Evolutionary conservation across 2,797 vertebrate genomes (phyloP).

Genomic region (Petrocephalus sullivani): DNA sequence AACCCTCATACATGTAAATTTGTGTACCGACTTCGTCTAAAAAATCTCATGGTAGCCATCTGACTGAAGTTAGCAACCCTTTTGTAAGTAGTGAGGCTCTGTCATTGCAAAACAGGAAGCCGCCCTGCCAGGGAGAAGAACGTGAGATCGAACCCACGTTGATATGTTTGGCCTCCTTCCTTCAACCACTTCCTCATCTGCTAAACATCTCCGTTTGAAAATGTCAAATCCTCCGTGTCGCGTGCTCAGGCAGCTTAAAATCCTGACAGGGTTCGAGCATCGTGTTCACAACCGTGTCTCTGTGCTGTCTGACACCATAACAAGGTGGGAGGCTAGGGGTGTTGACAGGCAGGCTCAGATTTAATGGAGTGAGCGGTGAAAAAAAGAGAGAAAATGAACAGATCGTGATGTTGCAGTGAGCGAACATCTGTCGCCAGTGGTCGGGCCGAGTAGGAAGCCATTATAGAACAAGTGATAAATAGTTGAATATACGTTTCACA

Average conservation of each 20-base stretch:
- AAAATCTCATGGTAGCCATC: no score
- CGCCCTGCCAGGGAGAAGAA: slow-evolving; percentile 3
- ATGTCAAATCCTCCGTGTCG: slow-evolving; percentile 27
- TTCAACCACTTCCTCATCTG: slow-evolving; percentile 4
- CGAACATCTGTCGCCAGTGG: slow-evolving; percentile 32
- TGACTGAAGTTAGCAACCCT: no score
- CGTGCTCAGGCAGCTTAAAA: slow-evolving; percentile 28
- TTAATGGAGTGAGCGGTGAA: not conserved
- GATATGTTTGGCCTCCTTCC: not conserved
- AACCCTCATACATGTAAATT: no score
- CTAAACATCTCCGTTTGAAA: not conserved
- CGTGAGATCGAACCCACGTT: slow-evolving; percentile 14
- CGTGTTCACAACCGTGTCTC: slow-evolving; percentile 18
- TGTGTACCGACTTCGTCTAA: no score
- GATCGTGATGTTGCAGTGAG: slow-evolving; percentile 28
- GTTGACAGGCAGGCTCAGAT: not conserved
- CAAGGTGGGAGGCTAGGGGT: not conserved
- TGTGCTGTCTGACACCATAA: slow-evolving; percentile 31
- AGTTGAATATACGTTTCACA: not conserved
- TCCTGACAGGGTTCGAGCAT: slow-evolving; percentile 28
- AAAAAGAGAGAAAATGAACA: slow-evolving; percentile 12
- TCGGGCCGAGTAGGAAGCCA: slow-evolving; percentile 5
- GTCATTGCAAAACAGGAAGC: not conserved
- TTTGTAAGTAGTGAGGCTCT: not conserved
- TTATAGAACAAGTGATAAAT: not conserved